Percentiles rank a stretch among this genome's conserved stretches.
phyloP scores from a whole-genome alignment of 1,140 invertebrate species.

The Hetaerina americana region DNA sequence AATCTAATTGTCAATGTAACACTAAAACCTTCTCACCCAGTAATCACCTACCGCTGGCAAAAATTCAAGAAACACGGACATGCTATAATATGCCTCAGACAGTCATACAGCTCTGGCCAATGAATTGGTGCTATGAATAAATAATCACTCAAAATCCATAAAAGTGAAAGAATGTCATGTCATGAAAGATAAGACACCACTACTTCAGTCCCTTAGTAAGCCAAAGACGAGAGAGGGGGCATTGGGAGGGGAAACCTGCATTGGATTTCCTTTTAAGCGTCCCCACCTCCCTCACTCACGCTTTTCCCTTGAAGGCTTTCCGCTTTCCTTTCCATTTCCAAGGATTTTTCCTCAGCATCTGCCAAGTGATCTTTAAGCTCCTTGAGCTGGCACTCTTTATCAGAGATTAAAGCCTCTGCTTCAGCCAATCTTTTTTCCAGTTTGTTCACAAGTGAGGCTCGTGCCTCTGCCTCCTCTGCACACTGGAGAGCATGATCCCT shows the following conservation, averaged over 20 bases:
- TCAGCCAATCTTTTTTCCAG: slow-evolving; percentile 55
- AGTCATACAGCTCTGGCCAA: no score
- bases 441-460: slow-evolving; percentile 46
- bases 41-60: no score
- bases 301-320: slow-evolving; percentile 45
- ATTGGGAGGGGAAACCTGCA: background rate
- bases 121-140: no score
- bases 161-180: no score
- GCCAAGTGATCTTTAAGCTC: slow-evolving; percentile 47
- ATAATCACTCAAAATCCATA: no score
- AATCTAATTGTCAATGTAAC: no score
- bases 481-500: background rate
- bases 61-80: no score
- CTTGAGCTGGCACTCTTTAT: slow-evolving; percentile 53
- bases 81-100: no score
- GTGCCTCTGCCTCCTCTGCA: slow-evolving; percentile 17
- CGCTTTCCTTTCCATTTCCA: slow-evolving; percentile 46
- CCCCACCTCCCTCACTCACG: slow-evolving; percentile 38
- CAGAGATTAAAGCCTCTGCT: slow-evolving; percentile 48
- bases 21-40: no score
- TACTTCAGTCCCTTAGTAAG: no score
- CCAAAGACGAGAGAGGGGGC: background rate
- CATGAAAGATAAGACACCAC: no score
- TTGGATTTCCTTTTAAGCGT: background rate
- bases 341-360: slow-evolving; percentile 42